These are phyloP conservation scores for Zoanthus sansibaricus DNA, from an alignment of 92 coral and sea anemone genomes.

Conservation along the genomic window DNA sequence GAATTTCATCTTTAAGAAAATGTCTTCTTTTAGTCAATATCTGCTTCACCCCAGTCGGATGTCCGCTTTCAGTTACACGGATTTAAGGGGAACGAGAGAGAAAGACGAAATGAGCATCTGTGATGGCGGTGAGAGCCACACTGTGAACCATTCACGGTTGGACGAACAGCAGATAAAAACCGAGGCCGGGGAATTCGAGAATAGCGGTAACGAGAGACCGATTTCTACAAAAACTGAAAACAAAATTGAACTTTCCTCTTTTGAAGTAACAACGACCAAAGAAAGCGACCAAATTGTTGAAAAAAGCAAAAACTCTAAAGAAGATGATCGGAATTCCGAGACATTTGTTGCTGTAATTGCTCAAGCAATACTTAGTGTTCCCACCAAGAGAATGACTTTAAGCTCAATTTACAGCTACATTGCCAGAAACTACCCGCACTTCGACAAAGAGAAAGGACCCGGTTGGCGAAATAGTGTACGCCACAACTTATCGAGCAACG, in stretches of 20 bases:
- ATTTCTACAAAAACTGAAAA: constrained; percentile 28
- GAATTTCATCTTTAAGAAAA: constrained; percentile 17
- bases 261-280: constrained; percentile 20
- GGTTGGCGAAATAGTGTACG: constrained; percentile 99
- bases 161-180: constrained; percentile 27
- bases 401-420: constrained; percentile 97
- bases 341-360: constrained; percentile 99
- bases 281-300: constrained; percentile 57
- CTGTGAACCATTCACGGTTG: constrained; percentile 4
- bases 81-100: constrained; percentile 65
- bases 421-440: constrained; percentile 93
- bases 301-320: constrained; percentile 66
- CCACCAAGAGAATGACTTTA: constrained; percentile 95
- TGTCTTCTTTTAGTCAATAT: constrained; percentile 69
- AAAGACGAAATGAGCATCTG: constrained; percentile 51
- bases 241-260: constrained; percentile 41
- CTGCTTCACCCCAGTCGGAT: constrained; percentile 68
- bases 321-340: constrained; percentile 89
- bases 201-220: constrained; percentile 25
- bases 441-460: constrained; percentile 97
- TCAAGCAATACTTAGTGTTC: constrained; percentile 93
- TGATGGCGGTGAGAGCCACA: background rate
- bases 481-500: constrained; percentile 97
- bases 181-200: constrained; percentile 5
- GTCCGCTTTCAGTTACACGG: constrained; percentile 69